These are phyloP conservation scores for Athalia cordata DNA, from an alignment of 2,888 invertebrate species.

Conservation along the genomic window DNA sequence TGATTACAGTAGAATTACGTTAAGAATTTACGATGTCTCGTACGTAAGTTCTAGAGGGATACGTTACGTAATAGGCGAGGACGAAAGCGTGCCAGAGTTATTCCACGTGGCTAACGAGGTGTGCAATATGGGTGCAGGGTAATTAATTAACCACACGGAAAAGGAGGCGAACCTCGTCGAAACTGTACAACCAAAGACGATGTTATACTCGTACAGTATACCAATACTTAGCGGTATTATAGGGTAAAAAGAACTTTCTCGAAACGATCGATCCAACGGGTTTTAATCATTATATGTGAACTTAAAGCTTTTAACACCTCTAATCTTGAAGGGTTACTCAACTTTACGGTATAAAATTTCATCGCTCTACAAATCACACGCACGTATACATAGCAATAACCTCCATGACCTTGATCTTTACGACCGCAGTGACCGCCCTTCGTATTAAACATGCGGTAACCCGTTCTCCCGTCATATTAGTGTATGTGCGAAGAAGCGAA, in stretches of 20 bases:
- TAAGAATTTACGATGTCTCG: conserved; percentile 25
- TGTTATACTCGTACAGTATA: background rate
- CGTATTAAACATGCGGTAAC: conserved; percentile 55
- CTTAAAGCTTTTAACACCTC: background rate
- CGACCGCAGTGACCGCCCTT: conserved; percentile 52
- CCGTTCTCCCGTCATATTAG: conserved; percentile 59
- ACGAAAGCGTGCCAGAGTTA: conserved; percentile 43
- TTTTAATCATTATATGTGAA: background rate
- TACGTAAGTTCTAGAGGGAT: too few species aligned
- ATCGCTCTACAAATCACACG: conserved; percentile 61
- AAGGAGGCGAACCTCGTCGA: conserved; percentile 6
- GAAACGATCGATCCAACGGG: background rate
- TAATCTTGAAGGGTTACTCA: background rate
- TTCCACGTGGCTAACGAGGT: conserved; percentile 58
- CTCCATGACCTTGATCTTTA: conserved; percentile 57
- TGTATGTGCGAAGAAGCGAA: conserved; percentile 51
- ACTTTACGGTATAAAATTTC: too few species aligned
- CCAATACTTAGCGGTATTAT: background rate
- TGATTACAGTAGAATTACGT: background rate
- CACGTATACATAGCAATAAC: conserved; percentile 59
- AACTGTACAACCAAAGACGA: background rate
- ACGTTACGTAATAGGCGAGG: conserved; percentile 34
- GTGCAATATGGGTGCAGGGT: conserved; percentile 60
- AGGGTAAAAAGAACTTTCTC: background rate
- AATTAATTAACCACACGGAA: conserved; percentile 58